Conservation (phyloP, 2,113 vertebrate genomes). For the Cyanocitta stelleri region DNA sequence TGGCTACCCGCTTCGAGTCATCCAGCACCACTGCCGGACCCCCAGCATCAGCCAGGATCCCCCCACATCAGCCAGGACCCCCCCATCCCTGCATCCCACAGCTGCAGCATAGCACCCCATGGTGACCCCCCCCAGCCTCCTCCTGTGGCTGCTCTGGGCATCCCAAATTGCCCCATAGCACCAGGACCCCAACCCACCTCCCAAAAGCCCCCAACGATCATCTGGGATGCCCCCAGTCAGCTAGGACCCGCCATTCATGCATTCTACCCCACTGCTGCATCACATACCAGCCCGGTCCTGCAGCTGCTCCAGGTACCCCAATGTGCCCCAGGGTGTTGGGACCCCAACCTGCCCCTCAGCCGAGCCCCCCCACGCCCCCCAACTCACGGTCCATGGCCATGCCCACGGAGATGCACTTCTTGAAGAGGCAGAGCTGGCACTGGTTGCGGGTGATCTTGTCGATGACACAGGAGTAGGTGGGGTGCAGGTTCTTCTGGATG, state of each 20-base stretch:
- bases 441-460: conserved; percentile 98
- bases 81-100: no score
- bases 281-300: not conserved
- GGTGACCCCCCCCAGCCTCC: no score
- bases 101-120: no score
- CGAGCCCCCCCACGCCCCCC: not conserved
- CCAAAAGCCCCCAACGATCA: no score
- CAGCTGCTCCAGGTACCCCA: not conserved
- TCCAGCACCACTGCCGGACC: no score
- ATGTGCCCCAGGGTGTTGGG: rapidly evolving
- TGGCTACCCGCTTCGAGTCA: no score
- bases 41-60: no score
- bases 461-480: conserved; percentile 92
- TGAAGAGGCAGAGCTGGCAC: conserved; percentile 97
- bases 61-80: no score
- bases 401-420: conserved; percentile 91
- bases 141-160: no score
- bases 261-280: not conserved
- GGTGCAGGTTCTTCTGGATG: conserved; percentile 97
- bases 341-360: not conserved
- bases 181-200: no score
- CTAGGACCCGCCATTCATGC: rapidly evolving
- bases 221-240: not conserved
- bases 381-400: conserved; percentile 83
- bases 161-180: no score